Evolutionary conservation across 2,113 vertebrate genomes (phyloP), one percentile per base, ranked within the genome.

Genomic region (Amphilophus citrinellus): DNA sequence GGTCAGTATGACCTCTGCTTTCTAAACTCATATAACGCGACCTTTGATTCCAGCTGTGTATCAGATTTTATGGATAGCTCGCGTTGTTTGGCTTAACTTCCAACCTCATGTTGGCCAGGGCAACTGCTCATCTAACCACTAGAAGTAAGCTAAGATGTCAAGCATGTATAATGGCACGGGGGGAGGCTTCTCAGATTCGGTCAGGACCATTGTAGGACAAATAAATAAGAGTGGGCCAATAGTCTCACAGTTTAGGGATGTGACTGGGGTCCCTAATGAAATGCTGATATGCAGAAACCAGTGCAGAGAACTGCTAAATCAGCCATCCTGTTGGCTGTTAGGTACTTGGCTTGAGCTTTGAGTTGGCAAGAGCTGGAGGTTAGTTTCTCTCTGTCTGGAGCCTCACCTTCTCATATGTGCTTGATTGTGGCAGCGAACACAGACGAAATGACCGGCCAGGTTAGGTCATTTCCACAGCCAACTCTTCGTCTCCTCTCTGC

Each of bases 311-410:
- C 30, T 60, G 66, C 56, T 56, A 35, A 63, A 65, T 87, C 73
- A 60, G 86, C 77, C 37, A 22, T 73, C 61, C n/a, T 66, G 22
- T 68, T 77, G 35, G 61, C 44, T 18, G 18, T 24, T 66, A 53
- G 32, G 56, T 57, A 24, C 80, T 22, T 18, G 5, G 39, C 22
- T n/a, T 76, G 8, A 20, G 14, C 50, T 61, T 71, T 5, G 0
- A 14, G 11, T 30, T 81, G 47, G 58, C 27, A 27, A 77, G 18
- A 76, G 35, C 20, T 77, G 5, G 39, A 66, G 4, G 24, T 56
- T 61, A 24, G 2, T 61, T 15, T 77, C 11, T 77, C 32, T 76
- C 66, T 61, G 39, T 77, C 37, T 60, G 73, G 57, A 24, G 2
- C 35, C 18, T 62, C 42, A 11, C 10, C 30, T 17, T 73, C 59